These are phyloP conservation scores for Mixornis gularis DNA, from an alignment of 2,113 vertebrate genomes.

Conservation along the genomic window DNA sequence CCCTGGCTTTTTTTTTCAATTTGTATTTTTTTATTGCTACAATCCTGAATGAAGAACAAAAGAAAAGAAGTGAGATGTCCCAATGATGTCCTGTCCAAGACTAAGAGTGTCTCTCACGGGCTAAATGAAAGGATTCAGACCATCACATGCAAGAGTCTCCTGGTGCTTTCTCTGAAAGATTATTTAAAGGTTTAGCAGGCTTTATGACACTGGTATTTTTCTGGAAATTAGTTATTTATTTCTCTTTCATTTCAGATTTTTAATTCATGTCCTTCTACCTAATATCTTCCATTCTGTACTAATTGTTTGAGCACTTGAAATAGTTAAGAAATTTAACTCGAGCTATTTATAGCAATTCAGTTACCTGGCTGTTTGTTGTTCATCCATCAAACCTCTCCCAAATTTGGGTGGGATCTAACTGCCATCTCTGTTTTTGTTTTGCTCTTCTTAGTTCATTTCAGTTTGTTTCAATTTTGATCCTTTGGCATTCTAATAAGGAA, in stretches of 20 bases:
- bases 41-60: not conserved
- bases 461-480: not conserved
- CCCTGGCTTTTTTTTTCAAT: not conserved
- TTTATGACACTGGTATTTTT: not conserved
- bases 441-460: not conserved
- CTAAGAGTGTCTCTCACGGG: accelerated
- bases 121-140: not conserved
- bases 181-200: not conserved
- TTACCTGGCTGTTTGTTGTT: slow-evolving; percentile 1
- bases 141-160: not conserved
- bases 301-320: not conserved
- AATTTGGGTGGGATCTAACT: not conserved
- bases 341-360: not conserved
- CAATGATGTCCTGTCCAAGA: not conserved
- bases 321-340: not conserved
- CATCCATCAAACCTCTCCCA: not conserved
- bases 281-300: not conserved
- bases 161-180: not conserved
- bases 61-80: not conserved
- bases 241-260: not conserved
- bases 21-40: not conserved
- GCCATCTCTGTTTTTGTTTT: not conserved
- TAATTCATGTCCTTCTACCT: not conserved
- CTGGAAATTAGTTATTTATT: not conserved
- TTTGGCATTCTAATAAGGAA: not conserved